These are phyloP conservation scores for Okapia johnstoni DNA, from an alignment of 2,113 vertebrate genomes.

Conservation along the genomic window DNA sequence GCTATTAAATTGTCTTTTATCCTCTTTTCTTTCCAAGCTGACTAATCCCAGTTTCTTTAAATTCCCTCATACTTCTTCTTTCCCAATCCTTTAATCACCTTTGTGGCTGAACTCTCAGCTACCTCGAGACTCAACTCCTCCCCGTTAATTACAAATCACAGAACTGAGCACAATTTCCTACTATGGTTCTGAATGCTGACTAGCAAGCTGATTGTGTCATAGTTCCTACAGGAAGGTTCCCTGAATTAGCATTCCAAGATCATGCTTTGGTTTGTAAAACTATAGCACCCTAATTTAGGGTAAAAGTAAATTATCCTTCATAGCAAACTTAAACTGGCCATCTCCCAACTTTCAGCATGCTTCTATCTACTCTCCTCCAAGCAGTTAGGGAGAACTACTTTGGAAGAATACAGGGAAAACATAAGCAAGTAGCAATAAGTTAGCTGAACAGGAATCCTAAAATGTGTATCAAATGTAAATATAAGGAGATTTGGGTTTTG, in stretches of 20 bases:
- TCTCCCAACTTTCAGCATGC: background rate
- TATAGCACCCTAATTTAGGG: background rate
- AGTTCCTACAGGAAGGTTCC: background rate
- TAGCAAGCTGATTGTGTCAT: background rate
- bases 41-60: constrained; percentile 55
- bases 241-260: background rate
- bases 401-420: background rate
- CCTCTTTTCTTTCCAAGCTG: constrained; percentile 29
- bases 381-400: background rate
- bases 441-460: background rate
- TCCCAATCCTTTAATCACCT: constrained; percentile 59
- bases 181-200: background rate
- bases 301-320: background rate
- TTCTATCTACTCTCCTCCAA: background rate
- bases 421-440: background rate
- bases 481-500: background rate
- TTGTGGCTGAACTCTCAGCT: constrained; percentile 41
- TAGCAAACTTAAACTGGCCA: background rate
- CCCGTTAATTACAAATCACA: constrained; percentile 20
- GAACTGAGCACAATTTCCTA: constrained; percentile 34
- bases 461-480: background rate
- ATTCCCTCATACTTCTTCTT: constrained; percentile 46
- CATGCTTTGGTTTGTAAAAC: constrained; percentile 32
- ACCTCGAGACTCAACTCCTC: constrained; percentile 24
- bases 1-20: constrained; percentile 55